These are phyloP conservation scores for Laupala kohalensis DNA, from an alignment of 1,140 invertebrate species.

Conservation along the genomic window DNA sequence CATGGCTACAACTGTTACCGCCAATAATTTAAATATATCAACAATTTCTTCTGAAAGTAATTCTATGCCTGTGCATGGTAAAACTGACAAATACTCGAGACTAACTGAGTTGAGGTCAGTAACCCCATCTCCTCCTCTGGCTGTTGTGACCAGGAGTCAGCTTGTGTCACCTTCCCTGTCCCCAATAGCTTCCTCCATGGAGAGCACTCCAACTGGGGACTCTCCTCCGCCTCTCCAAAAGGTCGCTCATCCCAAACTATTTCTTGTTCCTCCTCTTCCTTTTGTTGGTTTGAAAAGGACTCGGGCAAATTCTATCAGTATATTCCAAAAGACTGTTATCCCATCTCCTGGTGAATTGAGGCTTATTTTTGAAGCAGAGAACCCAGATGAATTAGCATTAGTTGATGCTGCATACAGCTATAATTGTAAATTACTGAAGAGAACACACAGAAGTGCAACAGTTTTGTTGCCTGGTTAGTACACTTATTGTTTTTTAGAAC, in stretches of 20 bases:
- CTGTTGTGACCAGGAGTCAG: background rate
- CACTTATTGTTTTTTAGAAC: too few species aligned
- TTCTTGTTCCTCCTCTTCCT: conserved; percentile 31
- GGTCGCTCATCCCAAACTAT: conserved; percentile 28
- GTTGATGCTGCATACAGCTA: conserved; percentile 86
- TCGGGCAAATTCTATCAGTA: background rate
- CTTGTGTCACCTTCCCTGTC: conserved; percentile 17
- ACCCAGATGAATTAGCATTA: conserved; percentile 89
- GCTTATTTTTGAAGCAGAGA: conserved; percentile 79
- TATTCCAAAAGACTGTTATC: conserved; percentile 8
- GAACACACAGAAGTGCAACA: conserved; percentile 57
- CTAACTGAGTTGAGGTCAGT: conserved; percentile 56
- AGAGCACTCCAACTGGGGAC: conserved; percentile 33
- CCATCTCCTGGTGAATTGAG: conserved; percentile 34
- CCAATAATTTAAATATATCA: background rate
- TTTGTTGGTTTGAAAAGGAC: background rate
- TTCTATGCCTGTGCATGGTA: conserved; percentile 8
- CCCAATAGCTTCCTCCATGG: conserved; percentile 24
- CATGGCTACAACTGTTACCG: background rate
- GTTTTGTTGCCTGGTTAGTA: conserved; percentile 36
- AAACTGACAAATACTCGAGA: conserved; percentile 42
- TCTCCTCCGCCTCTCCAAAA: conserved; percentile 30
- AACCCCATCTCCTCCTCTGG: conserved; percentile 53
- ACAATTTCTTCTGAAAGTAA: background rate
- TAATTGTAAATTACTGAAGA: conserved; percentile 57